Evolutionary conservation across 2,113 vertebrate species (phyloP), one percentile per base, ranked within the genome.

Genomic region (Mungos mungo): DNA sequence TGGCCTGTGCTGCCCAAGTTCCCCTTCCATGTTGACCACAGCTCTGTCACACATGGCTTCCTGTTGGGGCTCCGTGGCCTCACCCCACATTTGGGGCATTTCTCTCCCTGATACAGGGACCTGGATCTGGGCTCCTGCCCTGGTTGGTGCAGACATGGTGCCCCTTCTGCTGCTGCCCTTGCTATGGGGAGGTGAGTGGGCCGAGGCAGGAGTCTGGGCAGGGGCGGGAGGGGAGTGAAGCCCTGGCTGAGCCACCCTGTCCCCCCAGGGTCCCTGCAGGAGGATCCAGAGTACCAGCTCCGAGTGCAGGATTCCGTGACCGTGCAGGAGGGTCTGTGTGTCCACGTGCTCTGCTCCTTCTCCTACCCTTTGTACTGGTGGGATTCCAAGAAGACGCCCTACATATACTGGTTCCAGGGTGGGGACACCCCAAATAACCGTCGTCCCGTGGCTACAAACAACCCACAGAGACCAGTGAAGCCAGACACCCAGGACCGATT

Each of bases 321-420:
- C 0, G 82, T 97, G 41, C 47, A 71, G 16, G 68, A 63, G 25
- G 88, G 94, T 41, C 76, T 71, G 57, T 82, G 82, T 0, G 41
- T 83, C 13, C 12, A 16, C 0, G 76, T 97, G 47, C 2, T 38
- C 82, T 97, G 91, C 68, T 27, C 41, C 54, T 94, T 97, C 77
- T 47, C 15, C 35, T 38, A 63, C 54, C 63, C 11, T 0, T 0
- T 3, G 86, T 3, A 0, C 2, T 0, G 0, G 0, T 0, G 5
- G 35, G 0, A 0, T 31, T 0, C 0, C 38, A 0, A 1, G 25
- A 0, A 0, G 0, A 0, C 5, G 2, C 2, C 3, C 21, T 11
- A 65, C 12, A 1, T 57, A 16, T 86, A 33, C 65, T 96, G 96
- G 93, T 35, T n/a, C 27, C 35, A 3, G 31, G 0, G 2, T 0